These are phyloP conservation scores for Abrostola triplasia DNA, from an alignment of 2,888 invertebrate species.

Conservation along the genomic window DNA sequence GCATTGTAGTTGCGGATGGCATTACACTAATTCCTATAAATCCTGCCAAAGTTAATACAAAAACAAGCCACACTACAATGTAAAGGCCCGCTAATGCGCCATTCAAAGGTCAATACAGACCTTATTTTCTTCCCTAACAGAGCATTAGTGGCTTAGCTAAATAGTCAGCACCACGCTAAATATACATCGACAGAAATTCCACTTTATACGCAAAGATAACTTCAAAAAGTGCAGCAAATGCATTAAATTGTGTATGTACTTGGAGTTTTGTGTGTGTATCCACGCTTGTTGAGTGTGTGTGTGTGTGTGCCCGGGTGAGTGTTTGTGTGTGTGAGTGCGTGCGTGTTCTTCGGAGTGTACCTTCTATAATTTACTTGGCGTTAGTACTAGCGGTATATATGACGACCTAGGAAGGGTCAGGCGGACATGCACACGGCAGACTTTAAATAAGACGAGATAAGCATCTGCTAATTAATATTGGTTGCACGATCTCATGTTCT, in stretches of 20 bases:
- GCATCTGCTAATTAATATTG: conserved; percentile 69
- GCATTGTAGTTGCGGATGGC: conserved; percentile 1
- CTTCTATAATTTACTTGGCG: conserved; percentile 9
- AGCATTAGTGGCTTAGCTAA: conserved; percentile 24
- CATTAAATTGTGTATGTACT: no score
- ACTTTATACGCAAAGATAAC: background rate
- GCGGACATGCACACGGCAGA: conserved; percentile 53
- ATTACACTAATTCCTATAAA: conserved; percentile 24
- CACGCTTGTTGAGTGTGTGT: background rate
- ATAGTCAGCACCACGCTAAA: conserved; percentile 1
- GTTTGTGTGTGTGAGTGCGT: no score
- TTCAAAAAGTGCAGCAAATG: no score
- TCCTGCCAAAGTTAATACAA: conserved; percentile 8
- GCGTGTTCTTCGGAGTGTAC: background rate
- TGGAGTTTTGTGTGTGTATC: background rate
- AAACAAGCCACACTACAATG: conserved; percentile 37
- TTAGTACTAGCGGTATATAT: conserved; percentile 37
- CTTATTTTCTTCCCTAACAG: conserved; percentile 36
- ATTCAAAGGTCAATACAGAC: conserved; percentile 47
- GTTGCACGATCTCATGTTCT: conserved; percentile 58
- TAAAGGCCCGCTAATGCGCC: conserved; percentile 38
- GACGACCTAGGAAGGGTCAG: conserved; percentile 49
- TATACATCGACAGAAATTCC: background rate
- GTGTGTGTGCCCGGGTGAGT: no score
- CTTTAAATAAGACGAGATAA: conserved; percentile 63